Base-by-base conservation (phyloP, 2,113 vertebrate species). In the Beaufortia kweichowensis region DNA sequence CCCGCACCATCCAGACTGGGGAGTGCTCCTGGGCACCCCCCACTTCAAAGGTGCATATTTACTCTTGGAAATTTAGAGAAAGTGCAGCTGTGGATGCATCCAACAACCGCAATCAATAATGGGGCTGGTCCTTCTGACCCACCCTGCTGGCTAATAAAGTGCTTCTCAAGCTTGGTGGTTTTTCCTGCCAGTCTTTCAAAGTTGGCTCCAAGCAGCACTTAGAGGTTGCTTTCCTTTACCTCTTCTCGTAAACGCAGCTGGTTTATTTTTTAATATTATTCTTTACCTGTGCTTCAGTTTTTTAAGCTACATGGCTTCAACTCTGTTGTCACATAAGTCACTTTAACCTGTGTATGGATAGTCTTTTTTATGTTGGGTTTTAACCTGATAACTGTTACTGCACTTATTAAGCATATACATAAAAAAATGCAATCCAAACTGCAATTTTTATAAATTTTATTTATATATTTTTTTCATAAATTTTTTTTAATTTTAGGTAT, bases 41-140 rank as follows among this genome's bases (percentile, higher is more conserved):
- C 93, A 94, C 95, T 96, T 98, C 96, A 97, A 94, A 96, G 97
- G 95, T 95, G 95, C 95, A 96, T 97, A 97, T 99, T 99, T 99
- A 98, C 97, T 97, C 94, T 96, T 95, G 94, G 95, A 97, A 97
- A 96, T 96, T 95, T 96, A 95, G 95, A 93, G 93, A 96, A 96
- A 98, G 97, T 97, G 96, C 96, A 97, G 91, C 86, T 96, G 95
- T 96, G 95, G 95, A 95, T 94, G 95, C 94, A 96, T 94, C 93
- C 91, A 92, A 86, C 95, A 95, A 96, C 95, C 95, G 28, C 92
- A 93, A 97, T 98, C 96, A 94, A 99, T 98, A 97, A 94, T 88
- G 93, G 94, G 94, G 93, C 95, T 92, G 94, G 92, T 95, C 93
- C 94, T 88, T 80, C 89, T 90, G 90, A 92, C 90, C 90, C 90